Conservation (phyloP, 2,113 vertebrate species). For the Urocitellus parryii region DNA sequence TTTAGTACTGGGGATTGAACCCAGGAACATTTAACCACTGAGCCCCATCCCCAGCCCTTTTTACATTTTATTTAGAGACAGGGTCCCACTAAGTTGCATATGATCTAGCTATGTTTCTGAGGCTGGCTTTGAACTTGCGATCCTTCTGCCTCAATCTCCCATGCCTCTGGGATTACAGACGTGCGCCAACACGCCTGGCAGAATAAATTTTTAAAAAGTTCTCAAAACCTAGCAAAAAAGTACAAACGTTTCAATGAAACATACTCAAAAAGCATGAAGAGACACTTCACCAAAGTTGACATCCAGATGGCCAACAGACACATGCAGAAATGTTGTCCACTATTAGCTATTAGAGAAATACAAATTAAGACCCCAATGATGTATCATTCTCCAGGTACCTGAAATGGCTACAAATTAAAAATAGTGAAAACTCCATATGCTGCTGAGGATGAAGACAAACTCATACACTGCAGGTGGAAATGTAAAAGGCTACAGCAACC, state of each 20-base stretch:
- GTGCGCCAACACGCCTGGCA: too few species aligned
- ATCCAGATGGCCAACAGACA: not conserved
- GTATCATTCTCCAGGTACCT: not conserved
- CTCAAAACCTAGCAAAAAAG: slow-evolving; percentile 34
- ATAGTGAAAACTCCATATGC: not conserved
- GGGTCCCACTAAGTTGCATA: too few species aligned
- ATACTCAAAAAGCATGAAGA: not conserved
- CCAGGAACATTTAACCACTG: too few species aligned
- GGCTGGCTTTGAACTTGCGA: too few species aligned
- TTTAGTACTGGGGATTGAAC: too few species aligned
- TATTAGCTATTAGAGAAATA: not conserved
- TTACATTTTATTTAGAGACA: too few species aligned
- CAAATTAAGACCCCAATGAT: not conserved
- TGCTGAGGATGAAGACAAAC: not conserved
- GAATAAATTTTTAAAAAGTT: not conserved
- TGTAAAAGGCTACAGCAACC: not conserved
- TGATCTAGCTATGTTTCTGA: too few species aligned
- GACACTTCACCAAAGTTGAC: not conserved
- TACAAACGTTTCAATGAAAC: slow-evolving; percentile 38
- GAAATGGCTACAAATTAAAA: slow-evolving; percentile 20
- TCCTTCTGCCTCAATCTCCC: too few species aligned
- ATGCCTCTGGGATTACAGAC: too few species aligned
- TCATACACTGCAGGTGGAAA: not conserved
- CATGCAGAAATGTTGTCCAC: not conserved
- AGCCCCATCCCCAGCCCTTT: too few species aligned